A percentile compares a stretch with the other conserved stretches of the same genome.
phyloP scores from a whole-genome alignment of 2,113 vertebrate species.

The Sardina pilchardus region DNA sequence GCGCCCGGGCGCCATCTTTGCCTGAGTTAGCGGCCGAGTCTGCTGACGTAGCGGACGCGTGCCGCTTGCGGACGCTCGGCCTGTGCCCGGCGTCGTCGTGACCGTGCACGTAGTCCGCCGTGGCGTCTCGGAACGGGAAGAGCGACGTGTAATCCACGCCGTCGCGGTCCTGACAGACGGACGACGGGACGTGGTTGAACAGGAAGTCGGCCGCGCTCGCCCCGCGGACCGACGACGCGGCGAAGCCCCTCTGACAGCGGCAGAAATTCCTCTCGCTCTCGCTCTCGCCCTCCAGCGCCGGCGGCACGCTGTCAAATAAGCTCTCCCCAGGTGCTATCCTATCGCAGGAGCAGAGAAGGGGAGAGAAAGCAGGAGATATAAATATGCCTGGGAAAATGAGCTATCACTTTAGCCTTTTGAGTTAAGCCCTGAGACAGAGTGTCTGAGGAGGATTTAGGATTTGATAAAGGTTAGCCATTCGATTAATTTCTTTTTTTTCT shows the following conservation, averaged over 20 bases:
- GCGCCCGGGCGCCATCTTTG: background rate
- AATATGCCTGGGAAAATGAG: slow-evolving; percentile 43
- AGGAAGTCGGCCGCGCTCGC: slow-evolving; percentile 28
- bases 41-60: slow-evolving; percentile 41
- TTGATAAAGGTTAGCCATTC: slow-evolving; percentile 54
- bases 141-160: slow-evolving; percentile 72
- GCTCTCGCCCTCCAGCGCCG: slow-evolving; percentile 44
- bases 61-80: slow-evolving; percentile 44
- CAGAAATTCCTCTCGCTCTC: slow-evolving; percentile 69
- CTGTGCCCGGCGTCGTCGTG: slow-evolving; percentile 48
- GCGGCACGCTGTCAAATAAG: slow-evolving; percentile 73
- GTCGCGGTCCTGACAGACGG: slow-evolving; percentile 60
- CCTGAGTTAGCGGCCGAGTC: slow-evolving; percentile 8
- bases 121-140: slow-evolving; percentile 76
- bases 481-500: slow-evolving; percentile 28
- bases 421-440: slow-evolving; percentile 42
- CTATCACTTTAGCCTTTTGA: slow-evolving; percentile 42
- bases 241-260: slow-evolving; percentile 60
- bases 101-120: slow-evolving; percentile 67
- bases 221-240: slow-evolving; percentile 41
- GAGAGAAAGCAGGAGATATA: slow-evolving; percentile 22
- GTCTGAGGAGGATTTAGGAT: slow-evolving; percentile 47
- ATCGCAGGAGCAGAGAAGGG: slow-evolving; percentile 42
- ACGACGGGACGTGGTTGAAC: slow-evolving; percentile 48
- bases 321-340: slow-evolving; percentile 77